phyloP scores from a whole-genome alignment of 2,888 invertebrate species.

The Neuroscelio doddi region DNA sequence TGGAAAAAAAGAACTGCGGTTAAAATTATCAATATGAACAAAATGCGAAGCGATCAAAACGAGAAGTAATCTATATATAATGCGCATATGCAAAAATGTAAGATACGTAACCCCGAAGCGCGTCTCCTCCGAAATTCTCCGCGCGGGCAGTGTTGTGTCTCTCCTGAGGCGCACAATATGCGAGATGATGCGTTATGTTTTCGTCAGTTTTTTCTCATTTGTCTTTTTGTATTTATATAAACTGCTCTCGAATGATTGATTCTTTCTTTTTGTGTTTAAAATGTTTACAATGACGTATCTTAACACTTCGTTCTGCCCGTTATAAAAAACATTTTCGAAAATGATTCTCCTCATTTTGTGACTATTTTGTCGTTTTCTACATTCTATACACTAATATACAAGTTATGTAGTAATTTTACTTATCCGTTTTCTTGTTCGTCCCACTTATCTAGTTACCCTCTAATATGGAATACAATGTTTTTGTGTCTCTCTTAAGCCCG shows the following conservation, averaged over 20 bases:
- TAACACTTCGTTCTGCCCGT: slow-evolving; percentile 67
- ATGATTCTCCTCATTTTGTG: slow-evolving; percentile 60
- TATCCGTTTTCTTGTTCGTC: slow-evolving; percentile 63
- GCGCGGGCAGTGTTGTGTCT: slow-evolving; percentile 14
- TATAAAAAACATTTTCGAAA: slow-evolving; percentile 72
- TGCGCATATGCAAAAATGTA: slow-evolving; percentile 46
- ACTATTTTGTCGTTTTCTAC: slow-evolving; percentile 60
- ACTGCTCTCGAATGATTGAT: slow-evolving; percentile 50
- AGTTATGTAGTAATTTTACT: slow-evolving; percentile 67
- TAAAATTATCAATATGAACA: slow-evolving; percentile 44
- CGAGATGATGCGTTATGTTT: slow-evolving; percentile 18
- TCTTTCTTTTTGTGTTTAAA: slow-evolving; percentile 38
- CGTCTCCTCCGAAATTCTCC: slow-evolving; percentile 39
- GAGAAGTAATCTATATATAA: slow-evolving; percentile 44
- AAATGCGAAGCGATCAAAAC: slow-evolving; percentile 46
- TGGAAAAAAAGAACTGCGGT: slow-evolving; percentile 40
- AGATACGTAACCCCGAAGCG: slow-evolving; percentile 40
- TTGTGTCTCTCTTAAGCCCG: slow-evolving; percentile 51
- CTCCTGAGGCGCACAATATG: slow-evolving; percentile 22
- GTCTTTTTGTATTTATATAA: slow-evolving; percentile 45
- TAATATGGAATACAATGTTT: slow-evolving; percentile 64
- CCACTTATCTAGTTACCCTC: slow-evolving; percentile 69
- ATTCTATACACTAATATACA: slow-evolving; percentile 73
- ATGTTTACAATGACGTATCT: slow-evolving; percentile 64
- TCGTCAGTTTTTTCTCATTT: slow-evolving; percentile 15